Percentiles rank a stretch among this genome's conserved stretches.
phyloP scores from a whole-genome alignment of 2,113 vertebrate species.

The Puntigrus tetrazona region DNA sequence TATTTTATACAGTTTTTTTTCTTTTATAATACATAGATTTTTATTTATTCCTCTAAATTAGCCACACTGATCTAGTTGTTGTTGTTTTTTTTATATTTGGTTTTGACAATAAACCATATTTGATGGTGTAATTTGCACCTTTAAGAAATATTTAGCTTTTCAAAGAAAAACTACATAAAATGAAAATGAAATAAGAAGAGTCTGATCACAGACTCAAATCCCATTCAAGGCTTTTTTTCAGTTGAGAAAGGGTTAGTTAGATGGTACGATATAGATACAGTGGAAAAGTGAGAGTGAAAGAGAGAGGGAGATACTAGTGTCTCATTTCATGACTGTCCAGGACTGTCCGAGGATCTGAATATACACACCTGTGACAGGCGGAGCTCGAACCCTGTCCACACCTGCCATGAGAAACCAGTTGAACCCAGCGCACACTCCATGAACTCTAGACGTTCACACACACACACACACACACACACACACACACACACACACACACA shows the following conservation, averaged over 20 bases:
- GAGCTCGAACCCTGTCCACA: constrained; percentile 71
- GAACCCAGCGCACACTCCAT: constrained; percentile 46
- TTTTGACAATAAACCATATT: too few species aligned
- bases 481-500: neutral
- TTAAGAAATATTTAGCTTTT: too few species aligned
- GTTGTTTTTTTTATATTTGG: too few species aligned
- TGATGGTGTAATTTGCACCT: neutral
- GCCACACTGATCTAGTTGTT: neutral
- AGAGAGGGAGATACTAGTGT: constrained; percentile 52
- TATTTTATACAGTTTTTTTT: too few species aligned
- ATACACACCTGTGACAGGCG: constrained; percentile 74
- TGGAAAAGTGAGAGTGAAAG: constrained; percentile 8
- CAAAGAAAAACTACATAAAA: too few species aligned
- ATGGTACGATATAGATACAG: neutral
- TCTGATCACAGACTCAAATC: neutral
- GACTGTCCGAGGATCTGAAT: constrained; percentile 74
- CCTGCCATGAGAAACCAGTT: constrained; percentile 66
- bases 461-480: neutral
- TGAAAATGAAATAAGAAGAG: neutral
- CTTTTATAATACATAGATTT: too few species aligned
- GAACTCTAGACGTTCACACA: constrained; percentile 21
- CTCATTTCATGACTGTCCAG: constrained; percentile 68
- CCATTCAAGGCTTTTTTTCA: constrained; percentile 21
- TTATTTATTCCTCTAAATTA: too few species aligned
- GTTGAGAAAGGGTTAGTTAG: neutral